Evolutionary conservation across 1,140 invertebrate species (phyloP).

Genomic region (Diachasmimorpha longicaudata): DNA sequence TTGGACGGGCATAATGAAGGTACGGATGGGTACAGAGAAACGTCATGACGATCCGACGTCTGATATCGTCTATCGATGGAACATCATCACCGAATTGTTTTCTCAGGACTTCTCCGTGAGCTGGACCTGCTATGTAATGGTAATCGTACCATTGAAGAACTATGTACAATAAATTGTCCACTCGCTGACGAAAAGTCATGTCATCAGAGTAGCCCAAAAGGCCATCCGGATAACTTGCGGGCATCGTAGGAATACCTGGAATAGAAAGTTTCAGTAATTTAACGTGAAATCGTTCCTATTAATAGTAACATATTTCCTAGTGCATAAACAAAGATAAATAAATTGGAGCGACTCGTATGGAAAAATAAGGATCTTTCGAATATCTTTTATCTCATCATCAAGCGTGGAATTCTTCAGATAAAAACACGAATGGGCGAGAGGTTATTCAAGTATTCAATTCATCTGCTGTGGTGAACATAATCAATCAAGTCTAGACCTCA

Average conservation of each 20-base stretch:
- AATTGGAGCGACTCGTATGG: no score
- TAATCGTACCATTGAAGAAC: slow-evolving; percentile 38
- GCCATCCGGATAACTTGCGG: slow-evolving; percentile 55
- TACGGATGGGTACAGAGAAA: slow-evolving; percentile 62
- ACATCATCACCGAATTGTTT: slow-evolving; percentile 52
- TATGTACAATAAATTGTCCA: slow-evolving; percentile 35
- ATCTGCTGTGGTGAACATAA: no score
- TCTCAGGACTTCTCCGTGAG: slow-evolving; percentile 46
- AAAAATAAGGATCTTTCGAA: no score
- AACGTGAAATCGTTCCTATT: no score
- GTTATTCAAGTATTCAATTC: no score
- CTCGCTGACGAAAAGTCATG: slow-evolving; percentile 54
- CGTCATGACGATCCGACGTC: slow-evolving; percentile 61
- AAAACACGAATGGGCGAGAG: no score
- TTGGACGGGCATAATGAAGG: slow-evolving; percentile 55
- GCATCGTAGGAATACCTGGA: slow-evolving; percentile 56
- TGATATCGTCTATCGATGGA: slow-evolving; percentile 58
- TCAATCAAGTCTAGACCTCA: no score
- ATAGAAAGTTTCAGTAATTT: slow-evolving; percentile 12
- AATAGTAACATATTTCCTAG: no score
- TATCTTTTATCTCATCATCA: no score
- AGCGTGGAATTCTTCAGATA: no score
- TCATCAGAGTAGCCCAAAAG: slow-evolving; percentile 39
- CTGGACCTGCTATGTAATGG: slow-evolving; percentile 30
- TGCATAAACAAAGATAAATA: no score